These are phyloP conservation scores for Pogonus chalceus DNA, from an alignment of 1,140 invertebrate species.

Conservation along the genomic window DNA sequence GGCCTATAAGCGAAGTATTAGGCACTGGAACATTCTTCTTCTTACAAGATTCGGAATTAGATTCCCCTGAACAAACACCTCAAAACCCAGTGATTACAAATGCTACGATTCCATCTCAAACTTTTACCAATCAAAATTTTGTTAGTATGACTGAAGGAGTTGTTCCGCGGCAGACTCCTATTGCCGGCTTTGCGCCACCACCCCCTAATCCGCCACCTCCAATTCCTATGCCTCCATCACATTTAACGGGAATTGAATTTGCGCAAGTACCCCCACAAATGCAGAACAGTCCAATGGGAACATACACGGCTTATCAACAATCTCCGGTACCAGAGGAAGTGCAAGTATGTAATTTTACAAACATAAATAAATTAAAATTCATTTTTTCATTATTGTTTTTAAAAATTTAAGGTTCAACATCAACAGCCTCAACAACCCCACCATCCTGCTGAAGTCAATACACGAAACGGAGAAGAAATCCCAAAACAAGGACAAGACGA, in stretches of 20 bases:
- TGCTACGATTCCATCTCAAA: slow-evolving; percentile 58
- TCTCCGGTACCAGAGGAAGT: not conserved
- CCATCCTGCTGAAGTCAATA: slow-evolving; percentile 1
- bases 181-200: slow-evolving; percentile 2
- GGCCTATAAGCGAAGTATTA: slow-evolving; percentile 61
- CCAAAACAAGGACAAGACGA: not conserved
- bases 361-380: not conserved
- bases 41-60: slow-evolving; percentile 66
- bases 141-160: slow-evolving; percentile 10
- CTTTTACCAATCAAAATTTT: slow-evolving; percentile 69
- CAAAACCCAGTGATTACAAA: slow-evolving; percentile 16
- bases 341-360: not conserved
- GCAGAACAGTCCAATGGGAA: slow-evolving; percentile 10
- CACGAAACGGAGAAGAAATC: slow-evolving; percentile 14
- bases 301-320: slow-evolving; percentile 14
- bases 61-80: slow-evolving; percentile 43
- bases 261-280: slow-evolving; percentile 16
- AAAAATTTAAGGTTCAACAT: too few relatives aligned
- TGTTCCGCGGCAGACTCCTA: slow-evolving; percentile 1
- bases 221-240: slow-evolving; percentile 25
- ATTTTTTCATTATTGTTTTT: too few relatives aligned
- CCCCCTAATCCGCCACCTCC: slow-evolving; percentile 20
- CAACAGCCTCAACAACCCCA: slow-evolving; percentile 10
- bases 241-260: slow-evolving; percentile 16
- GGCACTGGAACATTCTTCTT: slow-evolving; percentile 64